Evolutionary conservation across 2,888 invertebrate species (phyloP).

Genomic region (Campoletis raptor): DNA sequence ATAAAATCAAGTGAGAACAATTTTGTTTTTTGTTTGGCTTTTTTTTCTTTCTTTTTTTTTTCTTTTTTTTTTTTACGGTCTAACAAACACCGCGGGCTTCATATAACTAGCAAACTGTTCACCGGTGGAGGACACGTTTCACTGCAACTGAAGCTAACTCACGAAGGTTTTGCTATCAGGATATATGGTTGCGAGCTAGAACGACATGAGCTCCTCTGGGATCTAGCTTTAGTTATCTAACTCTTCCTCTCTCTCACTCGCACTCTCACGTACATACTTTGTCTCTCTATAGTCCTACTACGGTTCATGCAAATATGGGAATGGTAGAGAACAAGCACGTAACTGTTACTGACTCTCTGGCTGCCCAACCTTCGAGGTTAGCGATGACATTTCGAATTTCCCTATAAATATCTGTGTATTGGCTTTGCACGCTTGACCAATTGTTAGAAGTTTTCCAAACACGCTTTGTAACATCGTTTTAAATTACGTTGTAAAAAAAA

Average conservation of each 20-base stretch:
- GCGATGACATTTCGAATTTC: slow-evolving; percentile 39
- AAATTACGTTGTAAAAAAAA: background rate
- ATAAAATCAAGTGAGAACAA: slow-evolving; percentile 26
- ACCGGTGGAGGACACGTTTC: slow-evolving; percentile 67
- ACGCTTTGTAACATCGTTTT: background rate
- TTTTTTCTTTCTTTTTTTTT: background rate
- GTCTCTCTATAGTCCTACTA: slow-evolving; percentile 9
- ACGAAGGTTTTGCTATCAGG: slow-evolving; percentile 74
- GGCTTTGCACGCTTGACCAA: slow-evolving; percentile 13
- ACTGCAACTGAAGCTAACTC: slow-evolving; percentile 70
- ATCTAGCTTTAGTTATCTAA: slow-evolving; percentile 65
- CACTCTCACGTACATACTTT: slow-evolving; percentile 24
- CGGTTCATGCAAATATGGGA: slow-evolving; percentile 51
- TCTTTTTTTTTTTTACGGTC: slow-evolving; percentile 7
- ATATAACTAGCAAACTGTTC: slow-evolving; percentile 57
- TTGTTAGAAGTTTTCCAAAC: background rate
- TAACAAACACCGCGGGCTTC: slow-evolving; percentile 11
- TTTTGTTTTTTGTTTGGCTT: background rate
- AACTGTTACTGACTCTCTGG: slow-evolving; percentile 34
- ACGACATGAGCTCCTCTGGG: slow-evolving; percentile 65
- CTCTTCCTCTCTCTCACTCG: slow-evolving; percentile 8
- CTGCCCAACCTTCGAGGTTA: slow-evolving; percentile 25
- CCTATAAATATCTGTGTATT: slow-evolving; percentile 14
- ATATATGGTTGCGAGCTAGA: slow-evolving; percentile 71
- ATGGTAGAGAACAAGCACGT: slow-evolving; percentile 22